Evolutionary conservation across 1,140 invertebrate species (phyloP).

Genomic region (Brachionus manjavacas): DNA sequence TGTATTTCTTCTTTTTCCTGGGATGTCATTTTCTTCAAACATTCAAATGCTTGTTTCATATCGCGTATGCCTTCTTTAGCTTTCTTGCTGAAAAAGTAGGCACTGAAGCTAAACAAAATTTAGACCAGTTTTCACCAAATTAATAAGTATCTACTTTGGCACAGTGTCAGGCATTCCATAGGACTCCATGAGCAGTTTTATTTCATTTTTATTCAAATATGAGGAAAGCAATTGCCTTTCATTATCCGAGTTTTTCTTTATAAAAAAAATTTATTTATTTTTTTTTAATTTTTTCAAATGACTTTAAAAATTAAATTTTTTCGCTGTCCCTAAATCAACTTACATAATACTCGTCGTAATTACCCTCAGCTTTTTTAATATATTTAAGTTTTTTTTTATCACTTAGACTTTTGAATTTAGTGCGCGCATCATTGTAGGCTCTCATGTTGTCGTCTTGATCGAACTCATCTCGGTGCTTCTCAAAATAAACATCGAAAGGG

Average conservation of each 20-base stretch:
- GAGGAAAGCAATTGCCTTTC: background rate
- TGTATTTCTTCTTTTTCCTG: background rate
- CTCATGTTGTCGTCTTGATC: background rate
- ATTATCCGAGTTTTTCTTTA: background rate
- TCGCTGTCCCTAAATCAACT: too few species aligned
- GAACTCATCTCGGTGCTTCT: background rate
- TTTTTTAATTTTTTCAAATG: too few species aligned
- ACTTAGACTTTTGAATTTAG: background rate
- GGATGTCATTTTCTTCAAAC: background rate
- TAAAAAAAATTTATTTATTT: too few species aligned
- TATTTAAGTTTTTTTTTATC: slow-evolving; percentile 21
- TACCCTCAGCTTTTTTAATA: background rate
- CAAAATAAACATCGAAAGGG: background rate
- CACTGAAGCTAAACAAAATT: background rate
- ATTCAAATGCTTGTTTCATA: slow-evolving; percentile 13
- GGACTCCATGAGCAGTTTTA: background rate
- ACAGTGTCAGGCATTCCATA: slow-evolving; percentile 8
- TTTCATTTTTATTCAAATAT: slow-evolving; percentile 10
- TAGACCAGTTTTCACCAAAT: background rate
- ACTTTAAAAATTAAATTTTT: too few species aligned
- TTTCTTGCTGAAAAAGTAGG: background rate
- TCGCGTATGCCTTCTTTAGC: background rate
- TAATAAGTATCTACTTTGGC: background rate
- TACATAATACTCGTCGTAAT: slow-evolving; percentile 27
- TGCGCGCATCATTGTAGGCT: background rate